These are phyloP conservation scores for Tychaedon coryphoeus DNA, from an alignment of 2,113 vertebrate species.

Conservation along the genomic window DNA sequence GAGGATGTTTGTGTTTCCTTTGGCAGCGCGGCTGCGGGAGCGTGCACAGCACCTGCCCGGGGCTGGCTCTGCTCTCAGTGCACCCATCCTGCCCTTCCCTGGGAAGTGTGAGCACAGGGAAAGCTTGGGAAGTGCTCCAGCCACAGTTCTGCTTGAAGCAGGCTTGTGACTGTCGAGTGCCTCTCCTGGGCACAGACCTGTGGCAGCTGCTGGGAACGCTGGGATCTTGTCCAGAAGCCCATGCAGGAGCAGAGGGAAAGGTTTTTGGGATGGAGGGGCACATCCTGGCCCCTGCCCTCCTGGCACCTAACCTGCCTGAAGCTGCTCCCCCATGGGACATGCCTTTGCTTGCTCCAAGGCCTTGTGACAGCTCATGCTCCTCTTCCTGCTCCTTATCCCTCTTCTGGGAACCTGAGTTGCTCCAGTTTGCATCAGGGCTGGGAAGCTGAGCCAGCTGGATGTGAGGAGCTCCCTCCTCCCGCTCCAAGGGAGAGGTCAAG, in stretches of 20 bases:
- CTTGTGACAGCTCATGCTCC: background rate
- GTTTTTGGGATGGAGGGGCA: background rate
- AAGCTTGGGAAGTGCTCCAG: background rate
- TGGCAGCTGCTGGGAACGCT: rapidly evolving
- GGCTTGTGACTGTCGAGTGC: background rate
- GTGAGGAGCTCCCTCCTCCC: background rate
- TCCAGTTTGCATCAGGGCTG: background rate
- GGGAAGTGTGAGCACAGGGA: background rate
- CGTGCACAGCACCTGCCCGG: constrained; percentile 6
- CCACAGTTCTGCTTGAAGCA: background rate
- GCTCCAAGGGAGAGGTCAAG: background rate
- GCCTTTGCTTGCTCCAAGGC: background rate
- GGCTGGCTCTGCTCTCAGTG: background rate
- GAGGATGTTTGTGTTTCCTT: constrained; percentile 57
- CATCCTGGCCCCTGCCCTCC: background rate
- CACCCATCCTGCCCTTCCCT: background rate
- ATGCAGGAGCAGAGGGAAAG: background rate
- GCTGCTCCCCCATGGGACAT: background rate
- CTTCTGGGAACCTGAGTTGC: background rate
- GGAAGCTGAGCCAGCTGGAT: background rate
- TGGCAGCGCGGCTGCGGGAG: background rate
- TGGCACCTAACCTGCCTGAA: background rate
- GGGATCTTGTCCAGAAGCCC: background rate
- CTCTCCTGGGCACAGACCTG: background rate
- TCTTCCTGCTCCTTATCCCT: background rate